Evolutionary conservation across 1,140 invertebrate species (phyloP).

Genomic region (Temnothorax curvispinosus): DNA sequence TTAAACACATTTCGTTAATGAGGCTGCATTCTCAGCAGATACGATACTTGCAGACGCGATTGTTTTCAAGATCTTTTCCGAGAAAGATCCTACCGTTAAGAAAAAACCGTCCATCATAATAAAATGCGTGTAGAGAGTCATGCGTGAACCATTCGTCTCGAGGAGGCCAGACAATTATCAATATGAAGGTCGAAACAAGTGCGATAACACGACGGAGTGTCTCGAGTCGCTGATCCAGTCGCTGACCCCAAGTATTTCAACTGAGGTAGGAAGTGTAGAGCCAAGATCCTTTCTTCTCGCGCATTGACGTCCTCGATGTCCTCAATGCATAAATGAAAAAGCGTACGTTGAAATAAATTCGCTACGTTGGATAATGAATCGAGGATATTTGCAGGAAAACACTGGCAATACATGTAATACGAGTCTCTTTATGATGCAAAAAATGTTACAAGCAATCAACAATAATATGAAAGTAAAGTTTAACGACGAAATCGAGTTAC

Average conservation of each 20-base stretch:
- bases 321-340: neutral
- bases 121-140: neutral
- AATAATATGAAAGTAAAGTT: neutral
- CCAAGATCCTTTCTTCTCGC: slow-evolving; percentile 49
- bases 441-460: neutral
- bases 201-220: slow-evolving; percentile 23
- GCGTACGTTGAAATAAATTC: slow-evolving; percentile 1
- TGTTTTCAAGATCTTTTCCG: slow-evolving; percentile 37
- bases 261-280: neutral
- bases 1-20: slow-evolving; percentile 17
- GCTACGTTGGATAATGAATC: neutral
- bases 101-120: slow-evolving; percentile 16
- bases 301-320: slow-evolving; percentile 46
- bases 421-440: neutral
- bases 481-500: neutral
- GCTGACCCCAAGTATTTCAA: slow-evolving; percentile 17
- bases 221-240: slow-evolving; percentile 9
- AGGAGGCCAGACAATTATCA: slow-evolving; percentile 34
- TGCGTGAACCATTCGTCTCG: neutral
- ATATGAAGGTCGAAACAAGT: neutral
- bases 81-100: slow-evolving; percentile 8
- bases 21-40: neutral
- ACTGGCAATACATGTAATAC: neutral
- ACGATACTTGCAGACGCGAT: neutral
- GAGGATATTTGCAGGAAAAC: neutral